These are phyloP conservation scores for Hoplias malabaricus DNA, from an alignment of 2,113 vertebrate genomes.

Conservation along the genomic window DNA sequence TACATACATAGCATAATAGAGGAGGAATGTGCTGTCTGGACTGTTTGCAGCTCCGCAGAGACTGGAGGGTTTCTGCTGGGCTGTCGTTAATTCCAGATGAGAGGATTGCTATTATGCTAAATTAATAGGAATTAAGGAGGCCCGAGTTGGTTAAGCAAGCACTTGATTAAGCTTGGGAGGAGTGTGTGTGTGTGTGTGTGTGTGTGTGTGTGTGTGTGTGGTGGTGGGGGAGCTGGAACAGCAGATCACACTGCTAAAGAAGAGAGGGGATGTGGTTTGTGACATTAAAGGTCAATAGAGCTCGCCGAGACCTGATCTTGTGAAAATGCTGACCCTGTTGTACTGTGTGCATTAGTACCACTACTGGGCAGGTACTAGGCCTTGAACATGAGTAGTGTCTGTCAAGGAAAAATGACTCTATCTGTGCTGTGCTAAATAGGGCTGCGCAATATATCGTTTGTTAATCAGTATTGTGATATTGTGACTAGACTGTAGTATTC, in stretches of 20 bases:
- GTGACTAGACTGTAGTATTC: too few relatives aligned
- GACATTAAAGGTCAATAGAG: conserved; percentile 21
- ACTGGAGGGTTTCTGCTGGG: conserved; percentile 67
- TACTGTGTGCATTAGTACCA: background rate
- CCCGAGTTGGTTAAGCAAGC: conserved; percentile 80
- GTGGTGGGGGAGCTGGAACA: conserved; percentile 28
- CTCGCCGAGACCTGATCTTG: conserved; percentile 21
- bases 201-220: too few relatives aligned
- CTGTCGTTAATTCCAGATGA: conserved; percentile 75
- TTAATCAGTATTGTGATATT: too few relatives aligned
- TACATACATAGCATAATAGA: conserved; percentile 74
- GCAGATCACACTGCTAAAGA: conserved; percentile 24
- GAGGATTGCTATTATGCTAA: conserved; percentile 76
- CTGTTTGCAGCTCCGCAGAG: conserved; percentile 71
- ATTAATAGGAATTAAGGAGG: conserved; percentile 78
- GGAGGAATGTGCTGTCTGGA: conserved; percentile 71
- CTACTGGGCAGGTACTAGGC: too few relatives aligned
- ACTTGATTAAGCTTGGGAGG: conserved; percentile 72
- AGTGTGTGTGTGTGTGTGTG: too few relatives aligned
- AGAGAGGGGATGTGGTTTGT: background rate
- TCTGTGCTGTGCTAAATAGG: too few relatives aligned
- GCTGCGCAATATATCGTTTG: too few relatives aligned
- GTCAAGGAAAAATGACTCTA: too few relatives aligned
- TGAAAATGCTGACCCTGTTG: background rate
- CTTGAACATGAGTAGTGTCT: too few relatives aligned